Evolutionary conservation across 2,797 vertebrate species (phyloP).

Genomic region (Cuniculus paca): DNA sequence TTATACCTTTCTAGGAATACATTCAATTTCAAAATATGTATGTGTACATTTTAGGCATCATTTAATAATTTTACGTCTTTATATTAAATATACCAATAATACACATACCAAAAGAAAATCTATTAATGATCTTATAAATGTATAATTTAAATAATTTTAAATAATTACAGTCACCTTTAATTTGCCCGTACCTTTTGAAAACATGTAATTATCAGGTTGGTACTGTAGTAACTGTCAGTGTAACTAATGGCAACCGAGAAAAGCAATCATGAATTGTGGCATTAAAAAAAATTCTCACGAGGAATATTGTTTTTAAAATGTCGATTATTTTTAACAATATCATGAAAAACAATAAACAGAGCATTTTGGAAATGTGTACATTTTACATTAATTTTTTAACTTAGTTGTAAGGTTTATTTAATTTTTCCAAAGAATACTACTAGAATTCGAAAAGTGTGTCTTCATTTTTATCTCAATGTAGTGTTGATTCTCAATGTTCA

Average conservation of each 20-base stretch:
- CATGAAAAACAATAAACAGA: not conserved
- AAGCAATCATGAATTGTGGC: constrained; percentile 6
- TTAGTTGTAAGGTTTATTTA: not conserved
- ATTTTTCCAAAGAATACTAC: not conserved
- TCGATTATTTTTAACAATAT: not conserved
- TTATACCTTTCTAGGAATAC: not conserved
- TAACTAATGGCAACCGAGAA: constrained; percentile 59
- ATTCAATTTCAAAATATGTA: not conserved
- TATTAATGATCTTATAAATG: not conserved
- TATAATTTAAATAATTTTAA: constrained; percentile 60
- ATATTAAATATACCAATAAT: not conserved
- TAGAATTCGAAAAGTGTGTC: not conserved
- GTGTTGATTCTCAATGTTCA: not conserved
- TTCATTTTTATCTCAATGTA: not conserved
- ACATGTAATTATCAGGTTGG: constrained; percentile 50
- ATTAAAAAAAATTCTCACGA: not conserved
- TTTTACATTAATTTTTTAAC: not conserved
- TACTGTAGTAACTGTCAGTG: constrained; percentile 28
- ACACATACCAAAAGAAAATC: not conserved
- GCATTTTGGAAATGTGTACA: not conserved
- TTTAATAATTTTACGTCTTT: not conserved
- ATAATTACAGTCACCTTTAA: not conserved
- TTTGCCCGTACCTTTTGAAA: constrained; percentile 47
- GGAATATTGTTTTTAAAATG: not conserved
- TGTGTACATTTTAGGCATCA: constrained; percentile 20